Conservation (phyloP, 2,797 vertebrate genomes). For the Oryzias dopingdopingensis region DNA sequence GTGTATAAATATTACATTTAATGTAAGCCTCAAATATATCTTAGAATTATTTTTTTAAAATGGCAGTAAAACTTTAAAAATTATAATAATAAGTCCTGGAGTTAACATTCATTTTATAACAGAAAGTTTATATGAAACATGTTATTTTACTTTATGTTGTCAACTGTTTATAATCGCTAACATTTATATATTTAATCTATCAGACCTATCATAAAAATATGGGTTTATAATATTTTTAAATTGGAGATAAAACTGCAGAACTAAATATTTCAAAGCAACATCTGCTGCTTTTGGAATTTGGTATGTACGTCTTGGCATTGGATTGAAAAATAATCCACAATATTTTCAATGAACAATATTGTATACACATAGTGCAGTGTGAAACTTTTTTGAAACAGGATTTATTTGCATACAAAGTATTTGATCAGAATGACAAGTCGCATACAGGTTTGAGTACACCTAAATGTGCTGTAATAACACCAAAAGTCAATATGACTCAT, state of each 20-base stretch:
- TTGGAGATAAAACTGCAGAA: too few species aligned
- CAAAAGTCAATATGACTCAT: constrained; percentile 88
- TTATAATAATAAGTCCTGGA: not conserved
- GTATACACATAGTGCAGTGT: too few species aligned
- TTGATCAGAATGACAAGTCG: constrained; percentile 33
- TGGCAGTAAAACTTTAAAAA: not conserved
- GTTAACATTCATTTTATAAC: not conserved
- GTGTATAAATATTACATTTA: not conserved
- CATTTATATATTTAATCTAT: too few species aligned
- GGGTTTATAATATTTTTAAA: too few species aligned
- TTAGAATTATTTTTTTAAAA: too few species aligned
- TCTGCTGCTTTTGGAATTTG: too few species aligned
- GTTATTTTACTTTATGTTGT: not conserved
- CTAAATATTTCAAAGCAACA: too few species aligned
- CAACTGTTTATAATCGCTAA: not conserved
- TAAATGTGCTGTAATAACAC: constrained; percentile 38
- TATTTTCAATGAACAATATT: too few species aligned
- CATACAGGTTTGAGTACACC: constrained; percentile 62
- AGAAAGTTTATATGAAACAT: not conserved
- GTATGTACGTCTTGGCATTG: too few species aligned
- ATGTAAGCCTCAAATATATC: too few species aligned
- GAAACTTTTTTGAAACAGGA: constrained; percentile 61
- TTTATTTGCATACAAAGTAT: constrained; percentile 28
- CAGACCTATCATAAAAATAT: too few species aligned
- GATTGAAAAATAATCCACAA: too few species aligned